phyloP scores from a whole-genome alignment of 2,113 vertebrate genomes.

The Ginglymostoma cirratum region DNA sequence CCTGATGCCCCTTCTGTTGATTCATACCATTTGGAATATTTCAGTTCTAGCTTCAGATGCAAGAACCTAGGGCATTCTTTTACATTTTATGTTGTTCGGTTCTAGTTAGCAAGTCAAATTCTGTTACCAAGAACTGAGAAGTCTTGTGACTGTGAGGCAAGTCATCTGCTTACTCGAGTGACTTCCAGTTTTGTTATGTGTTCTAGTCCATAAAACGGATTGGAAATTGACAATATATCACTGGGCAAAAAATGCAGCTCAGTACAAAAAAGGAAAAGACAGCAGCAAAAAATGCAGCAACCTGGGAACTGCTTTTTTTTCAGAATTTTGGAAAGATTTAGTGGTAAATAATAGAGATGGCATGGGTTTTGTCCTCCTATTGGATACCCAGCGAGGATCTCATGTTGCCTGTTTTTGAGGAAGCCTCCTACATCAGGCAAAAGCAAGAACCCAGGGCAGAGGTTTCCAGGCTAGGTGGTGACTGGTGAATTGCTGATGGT shows the following conservation, averaged over 20 bases:
- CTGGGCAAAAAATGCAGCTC: neutral
- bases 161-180: neutral
- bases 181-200: neutral
- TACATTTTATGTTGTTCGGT: neutral
- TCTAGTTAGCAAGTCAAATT: neutral
- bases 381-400: neutral
- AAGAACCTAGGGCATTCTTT: neutral
- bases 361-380: too few species aligned
- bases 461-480: neutral
- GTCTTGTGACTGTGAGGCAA: neutral
- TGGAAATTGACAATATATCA: neutral
- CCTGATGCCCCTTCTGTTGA: conserved; percentile 2
- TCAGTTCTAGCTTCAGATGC: neutral
- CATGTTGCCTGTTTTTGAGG: neutral
- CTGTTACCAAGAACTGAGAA: neutral
- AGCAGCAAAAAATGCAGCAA: neutral
- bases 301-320: neutral
- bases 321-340: neutral
- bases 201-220: neutral
- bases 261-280: neutral
- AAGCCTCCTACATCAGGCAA: neutral
- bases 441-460: too few species aligned
- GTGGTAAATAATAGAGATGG: neutral
- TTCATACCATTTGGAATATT: neutral
- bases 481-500: neutral